These are phyloP conservation scores for Sphenopsis melanotis DNA, from an alignment of 2,797 vertebrate genomes.

Conservation along the genomic window DNA sequence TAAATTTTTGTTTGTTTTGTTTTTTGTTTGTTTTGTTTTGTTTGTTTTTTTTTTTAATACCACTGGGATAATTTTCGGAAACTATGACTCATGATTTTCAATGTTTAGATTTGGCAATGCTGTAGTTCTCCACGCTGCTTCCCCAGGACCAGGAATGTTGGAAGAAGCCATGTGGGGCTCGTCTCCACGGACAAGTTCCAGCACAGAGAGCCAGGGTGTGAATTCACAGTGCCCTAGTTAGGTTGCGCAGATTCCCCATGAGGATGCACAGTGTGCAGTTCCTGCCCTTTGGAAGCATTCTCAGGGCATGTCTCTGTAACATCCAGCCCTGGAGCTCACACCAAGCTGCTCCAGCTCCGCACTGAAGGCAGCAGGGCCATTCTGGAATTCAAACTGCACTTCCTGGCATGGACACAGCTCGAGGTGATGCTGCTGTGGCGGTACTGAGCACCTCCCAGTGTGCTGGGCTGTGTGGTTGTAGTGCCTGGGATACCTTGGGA, in stretches of 20 bases:
- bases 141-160: neutral
- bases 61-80: conserved; percentile 44
- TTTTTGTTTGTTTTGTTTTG: neutral
- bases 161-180: neutral
- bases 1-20: neutral
- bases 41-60: neutral
- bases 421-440: neutral
- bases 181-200: neutral
- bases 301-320: neutral
- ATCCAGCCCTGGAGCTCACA: neutral
- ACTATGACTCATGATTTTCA: conserved; percentile 41
- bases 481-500: neutral
- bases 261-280: neutral
- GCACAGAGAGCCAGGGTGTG: conserved; percentile 23
- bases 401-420: neutral
- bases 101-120: neutral
- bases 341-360: neutral
- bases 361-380: neutral
- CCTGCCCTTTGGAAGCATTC: neutral
- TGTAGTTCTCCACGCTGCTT: neutral
- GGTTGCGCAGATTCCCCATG: neutral
- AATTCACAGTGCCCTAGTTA: neutral
- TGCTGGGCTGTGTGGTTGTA: neutral
- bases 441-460: neutral
- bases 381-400: neutral